Conservation (phyloP, 2,797 vertebrate genomes). For the Streptopelia turtur region DNA sequence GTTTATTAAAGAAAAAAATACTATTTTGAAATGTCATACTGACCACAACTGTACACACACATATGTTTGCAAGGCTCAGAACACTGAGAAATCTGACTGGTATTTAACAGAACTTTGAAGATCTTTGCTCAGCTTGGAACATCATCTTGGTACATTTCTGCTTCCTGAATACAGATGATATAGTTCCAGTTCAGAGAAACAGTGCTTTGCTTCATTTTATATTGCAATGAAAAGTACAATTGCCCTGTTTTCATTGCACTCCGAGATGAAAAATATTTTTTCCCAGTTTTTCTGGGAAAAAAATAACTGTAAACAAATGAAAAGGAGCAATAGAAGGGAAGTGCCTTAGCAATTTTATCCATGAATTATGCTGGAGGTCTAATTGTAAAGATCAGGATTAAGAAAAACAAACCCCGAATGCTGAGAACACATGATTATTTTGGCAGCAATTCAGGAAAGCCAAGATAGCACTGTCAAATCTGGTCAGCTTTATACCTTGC, state of each 20-base stretch:
- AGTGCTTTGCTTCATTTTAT: neutral
- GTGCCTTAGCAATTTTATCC: neutral
- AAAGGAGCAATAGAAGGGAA: neutral
- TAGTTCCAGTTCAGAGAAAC: neutral
- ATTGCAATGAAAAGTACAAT: neutral
- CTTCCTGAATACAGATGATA: neutral
- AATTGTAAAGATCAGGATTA: neutral
- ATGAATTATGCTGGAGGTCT: neutral
- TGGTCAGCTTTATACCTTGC: neutral
- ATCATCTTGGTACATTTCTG: fast-evolving
- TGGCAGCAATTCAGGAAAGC: neutral
- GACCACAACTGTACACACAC: neutral
- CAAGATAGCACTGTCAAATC: neutral
- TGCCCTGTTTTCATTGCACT: neutral
- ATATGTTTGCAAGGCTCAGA: neutral
- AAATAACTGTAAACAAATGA: neutral
- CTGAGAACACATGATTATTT: neutral
- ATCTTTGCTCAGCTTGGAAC: neutral
- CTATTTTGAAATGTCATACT: constrained; percentile 3
- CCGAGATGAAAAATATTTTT: neutral
- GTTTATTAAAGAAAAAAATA: neutral
- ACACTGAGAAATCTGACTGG: neutral
- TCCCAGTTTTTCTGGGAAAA: neutral
- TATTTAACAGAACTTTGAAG: neutral
- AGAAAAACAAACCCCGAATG: neutral